Conservation (phyloP, 2,888 invertebrate species). For the Dryadula phaetusa region DNA sequence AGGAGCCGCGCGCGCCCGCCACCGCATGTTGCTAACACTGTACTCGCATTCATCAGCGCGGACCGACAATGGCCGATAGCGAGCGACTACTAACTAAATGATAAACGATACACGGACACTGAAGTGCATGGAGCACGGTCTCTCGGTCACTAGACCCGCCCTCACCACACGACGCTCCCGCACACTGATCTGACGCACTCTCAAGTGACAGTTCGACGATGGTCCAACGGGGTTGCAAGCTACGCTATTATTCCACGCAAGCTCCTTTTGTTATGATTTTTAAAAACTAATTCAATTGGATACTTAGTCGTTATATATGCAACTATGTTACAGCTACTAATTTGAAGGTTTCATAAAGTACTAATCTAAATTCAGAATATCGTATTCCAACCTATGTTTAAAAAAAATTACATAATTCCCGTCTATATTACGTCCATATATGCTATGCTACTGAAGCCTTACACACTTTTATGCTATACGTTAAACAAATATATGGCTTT, state of each 20-base stretch:
- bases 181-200: constrained; percentile 53
- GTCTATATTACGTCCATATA: no score
- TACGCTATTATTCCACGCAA: not conserved
- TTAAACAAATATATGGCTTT: not conserved
- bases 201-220: constrained; percentile 47
- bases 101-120: constrained; percentile 41
- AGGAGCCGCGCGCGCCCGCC: constrained; percentile 77
- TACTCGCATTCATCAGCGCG: constrained; percentile 63
- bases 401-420: no score
- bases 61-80: constrained; percentile 54
- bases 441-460: not conserved
- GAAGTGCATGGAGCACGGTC: constrained; percentile 27
- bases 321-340: not conserved
- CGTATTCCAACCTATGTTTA: no score
- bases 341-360: not conserved
- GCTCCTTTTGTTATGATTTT: constrained; percentile 33
- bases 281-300: constrained; percentile 11
- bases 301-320: not conserved
- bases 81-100: constrained; percentile 55
- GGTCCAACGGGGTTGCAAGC: constrained; percentile 47
- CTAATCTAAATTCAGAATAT: not conserved
- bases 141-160: constrained; percentile 58
- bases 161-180: constrained; percentile 60
- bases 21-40: constrained; percentile 71
- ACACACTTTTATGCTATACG: not conserved